Evolutionary conservation across 2,113 vertebrate species (phyloP).

Genomic region (Cyanistes caeruleus): DNA sequence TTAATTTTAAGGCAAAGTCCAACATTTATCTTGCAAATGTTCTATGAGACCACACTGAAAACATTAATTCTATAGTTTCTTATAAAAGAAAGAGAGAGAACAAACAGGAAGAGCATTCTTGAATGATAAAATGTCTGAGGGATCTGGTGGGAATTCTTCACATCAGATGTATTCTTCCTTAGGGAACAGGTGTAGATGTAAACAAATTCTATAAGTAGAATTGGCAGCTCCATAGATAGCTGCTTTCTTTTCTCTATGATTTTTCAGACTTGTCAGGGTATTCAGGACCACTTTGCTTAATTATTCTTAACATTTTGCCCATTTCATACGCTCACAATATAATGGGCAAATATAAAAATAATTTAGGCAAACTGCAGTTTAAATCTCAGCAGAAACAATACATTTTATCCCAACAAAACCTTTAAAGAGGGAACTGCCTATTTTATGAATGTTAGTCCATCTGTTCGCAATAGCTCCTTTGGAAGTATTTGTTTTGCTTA

Average conservation of each 20-base stretch:
- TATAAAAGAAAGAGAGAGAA: neutral
- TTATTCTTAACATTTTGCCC: constrained; percentile 64
- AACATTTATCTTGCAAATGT: neutral
- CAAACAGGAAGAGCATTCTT: neutral
- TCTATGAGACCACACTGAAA: neutral
- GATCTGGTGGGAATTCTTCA: constrained; percentile 19
- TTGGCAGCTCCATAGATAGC: constrained; percentile 48
- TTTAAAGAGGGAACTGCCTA: constrained; percentile 30
- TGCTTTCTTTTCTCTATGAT: constrained; percentile 34
- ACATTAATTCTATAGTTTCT: constrained; percentile 3
- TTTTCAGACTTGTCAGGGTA: constrained; percentile 9
- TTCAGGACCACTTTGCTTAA: constrained; percentile 54
- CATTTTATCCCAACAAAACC: constrained; percentile 40
- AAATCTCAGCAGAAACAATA: constrained; percentile 47
- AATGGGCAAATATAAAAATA: constrained; percentile 60
- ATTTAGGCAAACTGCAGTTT: constrained; percentile 46
- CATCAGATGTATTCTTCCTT: constrained; percentile 24
- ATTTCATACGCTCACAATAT: constrained; percentile 51
- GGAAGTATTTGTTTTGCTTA: constrained; percentile 26
- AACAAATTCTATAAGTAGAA: constrained; percentile 69
- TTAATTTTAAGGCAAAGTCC: neutral
- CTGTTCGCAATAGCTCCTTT: constrained; percentile 31
- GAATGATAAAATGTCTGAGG: constrained; percentile 8
- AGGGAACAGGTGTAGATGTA: constrained; percentile 36
- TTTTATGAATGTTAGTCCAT: constrained; percentile 34